Base-by-base conservation (phyloP, 2,888 invertebrate genomes). In the Andrena hattorfiana region DNA sequence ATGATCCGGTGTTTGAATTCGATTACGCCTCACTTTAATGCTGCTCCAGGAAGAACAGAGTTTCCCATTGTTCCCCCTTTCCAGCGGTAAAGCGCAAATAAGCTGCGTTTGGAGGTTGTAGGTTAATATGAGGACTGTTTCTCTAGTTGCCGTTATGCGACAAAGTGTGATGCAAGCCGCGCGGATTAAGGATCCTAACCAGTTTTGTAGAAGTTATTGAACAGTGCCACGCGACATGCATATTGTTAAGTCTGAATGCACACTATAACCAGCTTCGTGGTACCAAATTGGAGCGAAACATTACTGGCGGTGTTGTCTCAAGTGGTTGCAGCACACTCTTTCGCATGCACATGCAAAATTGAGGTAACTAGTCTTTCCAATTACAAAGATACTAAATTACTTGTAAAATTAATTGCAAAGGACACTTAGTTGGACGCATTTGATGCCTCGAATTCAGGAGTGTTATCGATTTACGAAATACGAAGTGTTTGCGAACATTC, bases 1-100 rank as follows among this genome's bases (percentile, higher is more conserved):
- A 84, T 59, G 69, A 59, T 68, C 77, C 56, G 73, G 80, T 70
- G 83, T 85, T 83, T 74, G 77, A 63, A 76, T 80, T 78, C 78
- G 67, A 84, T 84, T 78, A 75, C 28, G 63, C 59, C 28, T 16
- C n/a, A 16, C 26, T 16, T n/a, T 64, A 26, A 26, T 13, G 74
- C 70, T 30, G 68, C 51, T 64, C 13, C 72, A 60, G 48, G 60
- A 72, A 71, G 81, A 77, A 77, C 73, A 54, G 23, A 60, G 28
- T 2, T 42, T 48, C 42, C 69, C 20, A 75, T 82, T 80, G 80
- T 80, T 62, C 54, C 54, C 20, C 8, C 16, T 16, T 51, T 23
- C 35, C 68, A 20, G n/a, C 48, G 54, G 66, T 72, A 67, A 32
- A 69, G 77, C 54, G 69, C 76, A 77, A 77, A 77, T 60, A 77